Evolutionary conservation across 2,888 invertebrate species (phyloP), one percentile per base, ranked within the genome.

Genomic region (Spisula solida): DNA sequence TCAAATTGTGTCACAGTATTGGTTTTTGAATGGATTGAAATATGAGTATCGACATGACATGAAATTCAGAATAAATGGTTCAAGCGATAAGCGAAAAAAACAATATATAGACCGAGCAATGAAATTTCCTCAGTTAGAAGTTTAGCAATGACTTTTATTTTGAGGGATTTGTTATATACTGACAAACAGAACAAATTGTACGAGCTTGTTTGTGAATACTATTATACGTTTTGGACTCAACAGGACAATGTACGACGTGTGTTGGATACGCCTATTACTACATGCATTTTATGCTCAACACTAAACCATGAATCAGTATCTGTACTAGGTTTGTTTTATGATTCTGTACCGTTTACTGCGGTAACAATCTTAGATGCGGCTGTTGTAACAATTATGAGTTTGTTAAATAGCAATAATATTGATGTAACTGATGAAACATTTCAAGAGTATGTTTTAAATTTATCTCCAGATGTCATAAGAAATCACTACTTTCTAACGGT

Each of bases 381-480:
- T 6, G 82, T 86, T 31, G 81, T 86, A n/a, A 82, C 86, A 8
- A 82, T 86, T 10, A 86, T 86, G 86, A 47, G 81, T 55, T n/a
- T 75, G 12, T 47, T 86, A 55, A n/a, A 75, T 12, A 48, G 66
- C 31, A 81, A 85, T 47, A 41, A 56, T 29, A n/a, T 79, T n/a
- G 41, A 18, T 14, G n/a, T 25, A 41, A 60, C 80, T 16, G 66
- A 78, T 31, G 75, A 70, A 31, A 20, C 25, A 29, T 66, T 81
- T 25, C 29, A 31, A 31, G 14, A 66, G 10, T 20, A 51, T 20
- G 51, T 86, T 12, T 47, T 48, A 0, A 82, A 14, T 31, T 34
- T 86, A 31, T 70, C 66, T n/a, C 86, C 86, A n/a, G 86, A 86
- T 31, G 81, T 81, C 34, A 86, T 86, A 14, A 82, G 81, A 75